Conservation (phyloP, 2,797 vertebrate species). For the Sciurus vulgaris region DNA sequence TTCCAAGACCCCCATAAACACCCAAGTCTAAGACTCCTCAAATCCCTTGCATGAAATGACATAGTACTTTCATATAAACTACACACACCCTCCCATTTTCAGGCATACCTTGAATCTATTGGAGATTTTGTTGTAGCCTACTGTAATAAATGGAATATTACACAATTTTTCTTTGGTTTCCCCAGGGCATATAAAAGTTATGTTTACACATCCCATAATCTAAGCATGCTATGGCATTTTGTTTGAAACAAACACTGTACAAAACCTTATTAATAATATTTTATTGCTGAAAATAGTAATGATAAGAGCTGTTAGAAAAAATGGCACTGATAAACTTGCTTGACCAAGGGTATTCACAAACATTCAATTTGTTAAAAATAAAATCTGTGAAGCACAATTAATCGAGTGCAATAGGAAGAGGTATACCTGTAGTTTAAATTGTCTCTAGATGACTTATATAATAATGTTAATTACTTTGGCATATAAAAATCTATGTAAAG, state of each 20-base stretch:
- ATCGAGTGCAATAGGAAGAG: not conserved
- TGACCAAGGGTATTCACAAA: no score
- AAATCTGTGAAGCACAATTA: not conserved
- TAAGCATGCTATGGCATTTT: not conserved
- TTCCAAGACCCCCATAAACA: not conserved
- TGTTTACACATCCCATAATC: not conserved
- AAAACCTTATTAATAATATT: not conserved
- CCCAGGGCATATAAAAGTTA: not conserved
- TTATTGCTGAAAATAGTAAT: not conserved
- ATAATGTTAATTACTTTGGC: not conserved
- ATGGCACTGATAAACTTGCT: not conserved
- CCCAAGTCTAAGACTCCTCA: no score
- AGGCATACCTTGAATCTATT: not conserved
- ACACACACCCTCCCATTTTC: not conserved
- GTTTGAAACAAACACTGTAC: not conserved
- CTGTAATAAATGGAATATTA: not conserved
- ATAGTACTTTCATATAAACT: not conserved
- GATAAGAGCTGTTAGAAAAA: not conserved
- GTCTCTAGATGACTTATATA: no score
- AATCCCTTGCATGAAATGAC: not conserved
- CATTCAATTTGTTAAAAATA: not conserved
- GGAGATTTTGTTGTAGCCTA: not conserved
- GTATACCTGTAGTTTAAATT: not conserved
- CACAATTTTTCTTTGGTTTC: not conserved
- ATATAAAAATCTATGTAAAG: not conserved